Base-by-base conservation (phyloP, 2,113 vertebrate genomes). In the Seriola rivoliana region DNA sequence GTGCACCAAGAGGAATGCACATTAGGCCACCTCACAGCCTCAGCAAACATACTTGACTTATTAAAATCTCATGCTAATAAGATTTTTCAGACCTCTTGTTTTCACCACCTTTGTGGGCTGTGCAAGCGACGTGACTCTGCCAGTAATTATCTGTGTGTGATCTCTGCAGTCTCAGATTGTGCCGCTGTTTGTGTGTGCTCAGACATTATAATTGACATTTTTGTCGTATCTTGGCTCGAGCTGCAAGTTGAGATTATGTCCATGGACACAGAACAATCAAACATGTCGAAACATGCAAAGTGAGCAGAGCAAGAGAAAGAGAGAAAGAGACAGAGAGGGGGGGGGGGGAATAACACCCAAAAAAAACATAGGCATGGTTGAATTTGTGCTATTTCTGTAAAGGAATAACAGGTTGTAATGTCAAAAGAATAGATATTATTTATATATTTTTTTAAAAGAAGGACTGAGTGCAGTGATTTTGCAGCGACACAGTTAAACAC, bases 181-280 rank as follows among this genome's bases (percentile, higher is more conserved):
- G 64, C 46, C 21, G 75, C 59, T 60, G 54, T 46, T 72, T 55
- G 7, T n/a, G 71, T 13, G 80, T 50, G 67, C 69, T 68, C 85
- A 88, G 72, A 83, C 63, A 52, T 83, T 52, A 44, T 86, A 87
- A 90, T 78, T 78, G 38, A 57, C 59, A 70, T 87, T 81, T 91
- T 85, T 87, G 73, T 76, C 23, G 17, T 76, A 57, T 78, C 21
- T 85, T 46, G 71, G 62, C 58, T 42, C 3, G 0, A 82, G 46
- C 11, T 54, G 59, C 25, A 62, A 59, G 16, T 50, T 81, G 63
- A 79, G 79, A 69, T 79, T 71, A 71, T 74, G 80, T 59, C 48
- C 42, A 36, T 50, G 76, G 72, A 75, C 66, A 19, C 17, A 54
- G 48, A 77, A 60, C 60, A n/a, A 44, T 69, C 78, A 69, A 58